A percentile compares a stretch with the other conserved stretches of the same genome.
Conservation (phyloP, 1,140 invertebrate species). For the Bilobella aurantiaca region DNA sequence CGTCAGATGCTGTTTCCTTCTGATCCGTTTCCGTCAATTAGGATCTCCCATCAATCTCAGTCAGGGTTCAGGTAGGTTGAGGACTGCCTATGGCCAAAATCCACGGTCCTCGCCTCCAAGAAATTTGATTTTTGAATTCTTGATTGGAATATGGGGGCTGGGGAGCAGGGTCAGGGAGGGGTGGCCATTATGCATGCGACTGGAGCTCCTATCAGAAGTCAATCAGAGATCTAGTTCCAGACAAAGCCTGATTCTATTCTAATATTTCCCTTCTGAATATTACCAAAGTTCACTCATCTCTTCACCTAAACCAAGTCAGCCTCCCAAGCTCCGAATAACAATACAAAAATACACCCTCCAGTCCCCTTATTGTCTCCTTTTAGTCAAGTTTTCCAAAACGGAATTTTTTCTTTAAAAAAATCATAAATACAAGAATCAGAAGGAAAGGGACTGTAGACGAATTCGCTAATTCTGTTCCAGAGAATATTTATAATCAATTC, state of each 20-base stretch:
- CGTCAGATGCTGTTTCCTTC: constrained; percentile 34
- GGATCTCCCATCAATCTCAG: constrained; percentile 25
- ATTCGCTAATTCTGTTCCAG: too few species aligned
- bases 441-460: too few species aligned
- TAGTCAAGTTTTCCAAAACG: too few species aligned
- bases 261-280: neutral
- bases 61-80: neutral
- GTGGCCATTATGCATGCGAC: constrained; percentile 18
- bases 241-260: neutral
- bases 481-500: too few species aligned
- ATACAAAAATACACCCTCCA: too few species aligned
- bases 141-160: neutral
- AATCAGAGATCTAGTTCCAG: constrained; percentile 1
- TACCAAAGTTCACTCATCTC: constrained; percentile 5
- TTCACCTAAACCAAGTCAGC: too few species aligned
- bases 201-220: neutral
- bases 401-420: too few species aligned
- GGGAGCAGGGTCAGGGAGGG: neutral
- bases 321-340: too few species aligned
- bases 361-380: too few species aligned
- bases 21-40: constrained; percentile 36
- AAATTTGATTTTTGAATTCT: neutral
- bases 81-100: too few species aligned
- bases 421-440: too few species aligned
- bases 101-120: too few species aligned